phyloP scores from a whole-genome alignment of 2,888 invertebrate species.

The Chymomyza amoena region DNA sequence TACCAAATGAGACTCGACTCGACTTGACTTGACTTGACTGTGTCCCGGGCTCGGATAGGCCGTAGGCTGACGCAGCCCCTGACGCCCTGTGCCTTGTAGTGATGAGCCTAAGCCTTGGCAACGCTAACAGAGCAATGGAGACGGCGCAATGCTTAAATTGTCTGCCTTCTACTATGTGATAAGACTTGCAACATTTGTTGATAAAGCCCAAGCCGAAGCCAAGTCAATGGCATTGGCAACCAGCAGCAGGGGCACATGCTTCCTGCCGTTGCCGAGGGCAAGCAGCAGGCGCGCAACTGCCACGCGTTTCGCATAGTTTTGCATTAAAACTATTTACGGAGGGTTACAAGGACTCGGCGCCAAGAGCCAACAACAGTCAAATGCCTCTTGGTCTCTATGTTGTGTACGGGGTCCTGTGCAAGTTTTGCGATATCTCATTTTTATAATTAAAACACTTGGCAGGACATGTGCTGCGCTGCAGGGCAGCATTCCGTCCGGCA shows the following conservation, averaged over 20 bases:
- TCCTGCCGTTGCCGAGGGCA: slow-evolving; percentile 48
- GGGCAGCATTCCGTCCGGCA: slow-evolving; percentile 56
- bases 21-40: slow-evolving; percentile 40
- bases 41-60: slow-evolving; percentile 12
- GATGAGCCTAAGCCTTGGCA: slow-evolving; percentile 29
- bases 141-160: slow-evolving; percentile 54
- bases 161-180: slow-evolving; percentile 44
- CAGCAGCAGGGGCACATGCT: slow-evolving; percentile 32
- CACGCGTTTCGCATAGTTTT: slow-evolving; percentile 70
- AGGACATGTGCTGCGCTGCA: slow-evolving; percentile 61
- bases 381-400: not conserved
- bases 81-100: slow-evolving; percentile 2
- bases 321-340: slow-evolving; percentile 40
- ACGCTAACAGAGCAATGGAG: slow-evolving; percentile 5
- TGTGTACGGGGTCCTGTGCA: not conserved
- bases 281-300: slow-evolving; percentile 57
- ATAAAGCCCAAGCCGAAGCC: slow-evolving; percentile 37
- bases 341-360: slow-evolving; percentile 10
- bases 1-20: slow-evolving; percentile 43
- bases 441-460: slow-evolving; percentile 72
- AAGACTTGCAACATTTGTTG: slow-evolving; percentile 42
- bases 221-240: not conserved
- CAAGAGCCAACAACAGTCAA: not conserved
- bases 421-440: slow-evolving; percentile 65
- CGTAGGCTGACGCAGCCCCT: slow-evolving; percentile 11